These are phyloP conservation scores for Drosophila antonietae DNA, from an alignment of 2,888 invertebrate species.

Conservation along the genomic window DNA sequence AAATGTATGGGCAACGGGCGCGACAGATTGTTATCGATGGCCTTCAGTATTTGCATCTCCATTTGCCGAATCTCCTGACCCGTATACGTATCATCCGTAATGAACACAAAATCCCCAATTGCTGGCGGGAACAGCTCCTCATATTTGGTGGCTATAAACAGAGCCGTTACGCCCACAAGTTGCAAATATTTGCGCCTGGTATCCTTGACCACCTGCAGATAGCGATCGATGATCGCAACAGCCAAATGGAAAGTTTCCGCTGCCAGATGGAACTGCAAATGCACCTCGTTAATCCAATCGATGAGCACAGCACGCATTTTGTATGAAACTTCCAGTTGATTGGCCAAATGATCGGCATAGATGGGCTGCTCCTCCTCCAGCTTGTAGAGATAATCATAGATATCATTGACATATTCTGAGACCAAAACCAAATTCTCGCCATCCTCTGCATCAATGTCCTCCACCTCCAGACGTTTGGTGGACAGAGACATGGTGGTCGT, in stretches of 20 bases:
- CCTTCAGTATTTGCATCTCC: constrained; percentile 91
- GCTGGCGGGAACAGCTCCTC: constrained; percentile 97
- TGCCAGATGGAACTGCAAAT: constrained; percentile 92
- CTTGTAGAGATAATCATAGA: constrained; percentile 92
- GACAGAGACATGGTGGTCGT: constrained; percentile 54
- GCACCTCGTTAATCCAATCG: constrained; percentile 98
- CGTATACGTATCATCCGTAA: constrained; percentile 94
- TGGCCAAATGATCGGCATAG: constrained; percentile 87
- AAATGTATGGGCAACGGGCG: constrained; percentile 95
- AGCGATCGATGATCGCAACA: constrained; percentile 95
- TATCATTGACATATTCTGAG: constrained; percentile 94
- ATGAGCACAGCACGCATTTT: constrained; percentile 95
- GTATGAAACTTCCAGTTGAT: constrained; percentile 89
- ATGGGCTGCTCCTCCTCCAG: constrained; percentile 90
- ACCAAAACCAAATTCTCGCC: constrained; percentile 91
- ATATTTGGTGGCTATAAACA: constrained; percentile 96
- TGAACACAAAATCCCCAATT: constrained; percentile 94
- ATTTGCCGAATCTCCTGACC: constrained; percentile 92
- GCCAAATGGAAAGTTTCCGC: constrained; percentile 96
- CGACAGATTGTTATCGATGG: constrained; percentile 92
- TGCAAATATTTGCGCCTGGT: constrained; percentile 91
- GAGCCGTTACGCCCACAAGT: constrained; percentile 94
- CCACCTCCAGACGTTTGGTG: constrained; percentile 83
- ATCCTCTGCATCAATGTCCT: constrained; percentile 92
- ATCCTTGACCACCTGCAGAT: constrained; percentile 87